A percentile compares a stretch with the other conserved stretches of the same genome.
These are phyloP conservation scores for Diachasma alloeum DNA, from an alignment of 1,140 invertebrate species.

Conservation along the genomic window DNA sequence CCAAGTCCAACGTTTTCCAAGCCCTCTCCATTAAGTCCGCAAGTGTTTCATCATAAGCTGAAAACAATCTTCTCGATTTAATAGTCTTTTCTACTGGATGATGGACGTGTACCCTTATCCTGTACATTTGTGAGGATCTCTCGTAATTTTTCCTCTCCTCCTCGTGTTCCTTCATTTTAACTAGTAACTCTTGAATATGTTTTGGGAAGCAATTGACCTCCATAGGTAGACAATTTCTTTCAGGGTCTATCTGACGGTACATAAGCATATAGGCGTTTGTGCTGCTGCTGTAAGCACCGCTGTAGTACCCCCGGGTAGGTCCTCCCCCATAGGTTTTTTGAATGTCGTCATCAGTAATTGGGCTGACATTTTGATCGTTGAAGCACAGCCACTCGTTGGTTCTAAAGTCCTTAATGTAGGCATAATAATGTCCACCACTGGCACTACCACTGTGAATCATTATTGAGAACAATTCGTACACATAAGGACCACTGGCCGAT, in stretches of 20 bases:
- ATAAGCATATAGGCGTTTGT: slow-evolving; percentile 95
- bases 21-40: slow-evolving; percentile 68
- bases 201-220: slow-evolving; percentile 76
- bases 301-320: slow-evolving; percentile 75
- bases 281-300: slow-evolving; percentile 79
- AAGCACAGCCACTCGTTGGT: slow-evolving; percentile 83
- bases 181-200: slow-evolving; percentile 75
- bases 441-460: slow-evolving; percentile 95
- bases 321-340: slow-evolving; percentile 85
- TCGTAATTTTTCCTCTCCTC: slow-evolving; percentile 70
- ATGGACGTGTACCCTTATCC: slow-evolving; percentile 71
- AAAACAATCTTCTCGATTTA: slow-evolving; percentile 66
- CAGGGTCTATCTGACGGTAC: slow-evolving; percentile 84
- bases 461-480: slow-evolving; percentile 91
- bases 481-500: slow-evolving; percentile 72
- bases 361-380: slow-evolving; percentile 79
- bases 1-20: slow-evolving; percentile 70
- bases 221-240: slow-evolving; percentile 75
- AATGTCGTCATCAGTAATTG: slow-evolving; percentile 84
- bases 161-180: slow-evolving; percentile 74
- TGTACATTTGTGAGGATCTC: slow-evolving; percentile 71
- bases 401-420: slow-evolving; percentile 89
- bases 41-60: slow-evolving; percentile 68
- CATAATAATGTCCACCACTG: slow-evolving; percentile 92
- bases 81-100: slow-evolving; percentile 69